Conservation (phyloP, 2,888 invertebrate species). For the Sericinus montela region DNA sequence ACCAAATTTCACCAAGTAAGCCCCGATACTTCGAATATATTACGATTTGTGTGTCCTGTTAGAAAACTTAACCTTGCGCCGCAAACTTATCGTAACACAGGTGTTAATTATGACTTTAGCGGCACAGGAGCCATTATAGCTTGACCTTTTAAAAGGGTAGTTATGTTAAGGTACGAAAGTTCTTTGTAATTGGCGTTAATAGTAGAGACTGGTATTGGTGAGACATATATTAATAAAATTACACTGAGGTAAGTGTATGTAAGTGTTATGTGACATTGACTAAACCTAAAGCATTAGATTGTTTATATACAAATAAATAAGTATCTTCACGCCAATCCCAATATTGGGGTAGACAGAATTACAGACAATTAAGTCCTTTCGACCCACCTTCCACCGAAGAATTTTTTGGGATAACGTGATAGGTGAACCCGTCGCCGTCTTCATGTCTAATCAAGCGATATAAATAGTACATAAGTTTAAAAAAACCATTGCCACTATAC, state of each 20-base stretch:
- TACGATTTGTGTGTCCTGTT: conserved; percentile 1
- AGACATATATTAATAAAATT: conserved; percentile 31
- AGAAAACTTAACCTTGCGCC: conserved; percentile 35
- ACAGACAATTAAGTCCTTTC: too few relatives aligned
- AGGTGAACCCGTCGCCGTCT: too few relatives aligned
- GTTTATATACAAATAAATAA: neutral
- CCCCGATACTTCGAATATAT: neutral
- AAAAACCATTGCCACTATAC: too few relatives aligned
- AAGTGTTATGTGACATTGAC: neutral
- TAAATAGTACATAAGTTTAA: too few relatives aligned
- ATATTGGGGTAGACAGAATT: too few relatives aligned
- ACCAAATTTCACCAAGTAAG: neutral
- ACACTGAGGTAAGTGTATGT: conserved; percentile 1
- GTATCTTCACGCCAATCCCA: too few relatives aligned
- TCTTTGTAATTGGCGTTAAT: conserved; percentile 7
- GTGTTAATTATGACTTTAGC: conserved; percentile 59
- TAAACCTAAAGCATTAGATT: neutral
- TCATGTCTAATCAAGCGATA: too few relatives aligned
- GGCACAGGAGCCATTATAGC: conserved; percentile 29
- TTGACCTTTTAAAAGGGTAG: conserved; percentile 26
- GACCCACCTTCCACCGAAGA: too few relatives aligned
- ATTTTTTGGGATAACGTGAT: too few relatives aligned
- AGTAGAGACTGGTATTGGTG: conserved; percentile 29
- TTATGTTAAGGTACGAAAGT: neutral
- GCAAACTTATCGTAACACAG: conserved; percentile 53